Percentiles rank a stretch among this genome's conserved stretches.
Evolutionary conservation across 2,888 invertebrate genomes (phyloP).

Genomic region (Baronia brevicornis): DNA sequence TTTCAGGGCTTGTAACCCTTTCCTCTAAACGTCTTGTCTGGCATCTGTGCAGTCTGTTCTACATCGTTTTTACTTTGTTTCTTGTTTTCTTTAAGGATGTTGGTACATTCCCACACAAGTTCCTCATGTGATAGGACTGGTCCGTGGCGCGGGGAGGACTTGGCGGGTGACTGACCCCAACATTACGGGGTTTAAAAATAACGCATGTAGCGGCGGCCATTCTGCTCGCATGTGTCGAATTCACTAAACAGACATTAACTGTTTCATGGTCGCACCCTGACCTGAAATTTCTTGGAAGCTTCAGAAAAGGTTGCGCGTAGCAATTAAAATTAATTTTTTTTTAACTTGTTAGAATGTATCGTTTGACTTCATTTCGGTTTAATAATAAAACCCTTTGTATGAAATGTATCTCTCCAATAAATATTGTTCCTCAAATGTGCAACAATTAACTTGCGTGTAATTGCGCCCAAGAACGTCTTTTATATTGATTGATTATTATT

Average conservation of each 20-base stretch:
- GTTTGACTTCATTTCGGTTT: no score
- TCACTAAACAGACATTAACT: constrained; percentile 71
- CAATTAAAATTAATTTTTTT: constrained; percentile 2
- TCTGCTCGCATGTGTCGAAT: constrained; percentile 74
- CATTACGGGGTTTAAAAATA: constrained; percentile 71
- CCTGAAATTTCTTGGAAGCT: constrained; percentile 57
- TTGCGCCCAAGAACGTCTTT: no score
- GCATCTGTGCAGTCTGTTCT: constrained; percentile 17
- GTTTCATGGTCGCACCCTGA: constrained; percentile 72
- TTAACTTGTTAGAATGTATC: constrained; percentile 1
- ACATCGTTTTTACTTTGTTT: constrained; percentile 23
- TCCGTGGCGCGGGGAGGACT: constrained; percentile 61
- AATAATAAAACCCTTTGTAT: no score
- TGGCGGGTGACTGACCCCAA: constrained; percentile 70
- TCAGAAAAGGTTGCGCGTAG: constrained; percentile 19
- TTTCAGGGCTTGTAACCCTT: no score
- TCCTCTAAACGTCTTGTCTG: constrained; percentile 27
- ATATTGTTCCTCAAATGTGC: no score
- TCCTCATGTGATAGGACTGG: constrained; percentile 70
- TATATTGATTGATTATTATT: no score
- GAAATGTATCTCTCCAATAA: no score
- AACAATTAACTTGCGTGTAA: no score
- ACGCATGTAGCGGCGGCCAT: constrained; percentile 64
- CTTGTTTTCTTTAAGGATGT: constrained; percentile 38
- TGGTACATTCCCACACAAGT: constrained; percentile 67